Evolutionary conservation across 2,797 vertebrate genomes (phyloP).

Genomic region (Gymnothorax javanicus): DNA sequence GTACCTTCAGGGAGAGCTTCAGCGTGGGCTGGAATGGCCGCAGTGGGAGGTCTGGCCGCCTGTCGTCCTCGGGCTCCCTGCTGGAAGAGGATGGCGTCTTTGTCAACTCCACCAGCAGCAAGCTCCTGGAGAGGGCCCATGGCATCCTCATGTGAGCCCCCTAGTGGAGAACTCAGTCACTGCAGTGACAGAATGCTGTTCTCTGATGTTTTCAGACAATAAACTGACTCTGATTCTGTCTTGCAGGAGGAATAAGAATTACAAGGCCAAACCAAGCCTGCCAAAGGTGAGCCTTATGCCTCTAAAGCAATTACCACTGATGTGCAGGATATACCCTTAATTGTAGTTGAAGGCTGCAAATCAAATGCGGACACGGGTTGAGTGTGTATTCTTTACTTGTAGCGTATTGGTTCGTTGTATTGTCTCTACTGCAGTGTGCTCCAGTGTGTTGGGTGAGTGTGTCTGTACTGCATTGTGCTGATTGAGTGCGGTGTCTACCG

Average conservation of each 20-base stretch:
- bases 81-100: conserved; percentile 93
- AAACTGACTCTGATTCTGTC: conserved; percentile 32
- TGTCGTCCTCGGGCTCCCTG: conserved; percentile 67
- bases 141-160: conserved; percentile 95
- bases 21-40: conserved; percentile 80
- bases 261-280: conserved; percentile 86
- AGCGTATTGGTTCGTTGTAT: not conserved
- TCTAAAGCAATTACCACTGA: not conserved
- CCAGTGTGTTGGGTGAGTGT: not conserved
- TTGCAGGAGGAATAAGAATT: conserved; percentile 91
- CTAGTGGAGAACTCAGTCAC: not conserved
- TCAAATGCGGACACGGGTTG: not conserved
- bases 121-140: conserved; percentile 92
- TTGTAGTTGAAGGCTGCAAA: not conserved
- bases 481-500: not conserved
- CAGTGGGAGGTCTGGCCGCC: conserved; percentile 71
- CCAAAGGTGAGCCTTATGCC: conserved; percentile 83
- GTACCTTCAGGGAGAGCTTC: conserved; percentile 65
- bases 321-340: not conserved
- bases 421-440: not conserved
- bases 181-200: not conserved
- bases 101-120: conserved; percentile 87
- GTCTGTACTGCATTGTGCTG: not conserved
- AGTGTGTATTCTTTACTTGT: not conserved
- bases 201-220: not conserved